Evolutionary conservation across 1,140 invertebrate genomes (phyloP).

Genomic region (Vollenhovia emeryi): DNA sequence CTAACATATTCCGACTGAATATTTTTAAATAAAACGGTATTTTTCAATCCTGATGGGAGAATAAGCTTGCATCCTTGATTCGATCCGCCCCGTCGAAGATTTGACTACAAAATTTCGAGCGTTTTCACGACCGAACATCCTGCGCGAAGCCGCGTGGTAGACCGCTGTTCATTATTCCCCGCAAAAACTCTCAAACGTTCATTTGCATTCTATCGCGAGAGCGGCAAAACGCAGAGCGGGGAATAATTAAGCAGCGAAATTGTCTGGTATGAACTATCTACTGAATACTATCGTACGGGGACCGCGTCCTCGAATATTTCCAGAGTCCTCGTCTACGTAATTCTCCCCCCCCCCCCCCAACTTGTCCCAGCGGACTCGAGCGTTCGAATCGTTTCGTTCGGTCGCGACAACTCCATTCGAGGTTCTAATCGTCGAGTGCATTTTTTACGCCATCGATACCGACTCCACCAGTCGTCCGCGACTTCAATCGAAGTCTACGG

Average conservation of each 20-base stretch:
- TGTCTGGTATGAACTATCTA: conserved; percentile 57
- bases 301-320: conserved; percentile 20
- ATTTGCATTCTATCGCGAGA: conserved; percentile 53
- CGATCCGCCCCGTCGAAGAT: neutral
- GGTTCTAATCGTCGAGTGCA: neutral
- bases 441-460: conserved; percentile 13
- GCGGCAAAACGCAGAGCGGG: conserved; percentile 46
- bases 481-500: neutral
- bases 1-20: neutral
- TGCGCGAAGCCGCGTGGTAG: conserved; percentile 7
- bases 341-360: neutral
- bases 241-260: conserved; percentile 60
- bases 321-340: conserved; percentile 11
- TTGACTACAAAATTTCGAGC: conserved; percentile 8
- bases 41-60: neutral
- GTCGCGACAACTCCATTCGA: neutral
- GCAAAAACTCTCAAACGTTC: conserved; percentile 51
- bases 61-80: conserved; percentile 4
- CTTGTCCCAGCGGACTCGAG: neutral
- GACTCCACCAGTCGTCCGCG: neutral
- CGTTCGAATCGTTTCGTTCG: neutral
- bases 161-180: conserved; percentile 39
- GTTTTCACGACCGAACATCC: neutral
- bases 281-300: conserved; percentile 39
- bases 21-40: neutral